phyloP scores from a whole-genome alignment of 2,888 invertebrate species.

The Sinopyrophorus schimmeli region DNA sequence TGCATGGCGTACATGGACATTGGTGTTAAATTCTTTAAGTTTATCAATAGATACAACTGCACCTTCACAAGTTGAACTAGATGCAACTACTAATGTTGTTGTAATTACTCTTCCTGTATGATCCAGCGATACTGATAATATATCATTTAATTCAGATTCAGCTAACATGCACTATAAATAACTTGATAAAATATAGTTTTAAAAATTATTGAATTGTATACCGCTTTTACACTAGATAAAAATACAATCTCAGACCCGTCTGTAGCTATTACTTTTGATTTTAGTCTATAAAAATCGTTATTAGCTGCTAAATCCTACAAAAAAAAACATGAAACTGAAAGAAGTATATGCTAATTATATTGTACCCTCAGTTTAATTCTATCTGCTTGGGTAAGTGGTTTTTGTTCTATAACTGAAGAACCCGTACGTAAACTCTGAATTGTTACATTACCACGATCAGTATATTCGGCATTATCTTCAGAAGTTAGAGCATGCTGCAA shows the following conservation, averaged over 20 bases:
- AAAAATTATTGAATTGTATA: constrained; percentile 47
- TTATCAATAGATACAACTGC: constrained; percentile 52
- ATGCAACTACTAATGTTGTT: constrained; percentile 63
- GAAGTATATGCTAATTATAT: constrained; percentile 1
- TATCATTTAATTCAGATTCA: constrained; percentile 76
- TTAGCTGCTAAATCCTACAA: constrained; percentile 65
- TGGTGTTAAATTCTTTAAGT: constrained; percentile 69
- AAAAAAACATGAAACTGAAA: constrained; percentile 22
- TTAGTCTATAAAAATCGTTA: constrained; percentile 76
- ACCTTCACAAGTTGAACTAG: constrained; percentile 56
- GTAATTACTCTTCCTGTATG: constrained; percentile 77
- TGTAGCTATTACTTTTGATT: constrained; percentile 67
- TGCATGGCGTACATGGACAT: constrained; percentile 76
- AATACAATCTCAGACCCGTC: constrained; percentile 71
- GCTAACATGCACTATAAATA: constrained; percentile 68
- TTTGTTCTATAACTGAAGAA: constrained; percentile 65
- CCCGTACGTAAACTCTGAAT: constrained; percentile 72
- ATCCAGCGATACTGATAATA: constrained; percentile 78
- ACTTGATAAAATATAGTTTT: constrained; percentile 3
- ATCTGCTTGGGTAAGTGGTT: constrained; percentile 60
- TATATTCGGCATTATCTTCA: constrained; percentile 60
- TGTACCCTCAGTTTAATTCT: constrained; percentile 62
- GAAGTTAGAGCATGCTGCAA: constrained; percentile 69
- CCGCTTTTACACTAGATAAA: constrained; percentile 79
- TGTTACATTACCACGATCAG: constrained; percentile 70